Evolutionary conservation across 1,140 invertebrate genomes (phyloP).

Genomic region (Drosophila athabasca): DNA sequence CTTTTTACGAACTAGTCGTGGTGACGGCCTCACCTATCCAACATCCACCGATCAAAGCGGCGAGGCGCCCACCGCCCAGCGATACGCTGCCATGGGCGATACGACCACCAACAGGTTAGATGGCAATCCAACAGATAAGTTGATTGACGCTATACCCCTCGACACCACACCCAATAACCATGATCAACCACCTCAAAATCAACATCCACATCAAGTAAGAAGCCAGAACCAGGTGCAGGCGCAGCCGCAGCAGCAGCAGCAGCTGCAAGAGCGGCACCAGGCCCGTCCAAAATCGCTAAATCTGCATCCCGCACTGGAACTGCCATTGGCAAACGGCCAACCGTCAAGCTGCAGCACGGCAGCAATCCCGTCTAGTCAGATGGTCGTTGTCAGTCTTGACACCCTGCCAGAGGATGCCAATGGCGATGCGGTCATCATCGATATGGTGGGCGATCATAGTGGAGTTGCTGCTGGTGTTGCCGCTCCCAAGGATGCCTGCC

Average conservation of each 20-base stretch:
- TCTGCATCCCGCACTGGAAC: conserved; percentile 22
- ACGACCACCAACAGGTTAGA: conserved; percentile 89
- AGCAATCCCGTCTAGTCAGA: conserved; percentile 47
- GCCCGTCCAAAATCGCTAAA: conserved; percentile 4
- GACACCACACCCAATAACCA: conserved; percentile 43
- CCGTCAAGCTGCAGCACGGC: conserved; percentile 33
- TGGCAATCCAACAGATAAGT: conserved; percentile 74
- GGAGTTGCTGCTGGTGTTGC: background rate
- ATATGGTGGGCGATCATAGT: conserved; percentile 55
- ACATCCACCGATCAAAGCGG: conserved; percentile 90
- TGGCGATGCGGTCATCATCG: conserved; percentile 32
- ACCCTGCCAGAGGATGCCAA: background rate
- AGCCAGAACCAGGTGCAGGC: conserved; percentile 13
- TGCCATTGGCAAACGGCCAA: conserved; percentile 38
- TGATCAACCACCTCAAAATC: conserved; percentile 15
- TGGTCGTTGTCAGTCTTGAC: too few relatives aligned
- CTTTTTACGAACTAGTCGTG: conserved; percentile 87
- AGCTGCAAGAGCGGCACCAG: background rate
- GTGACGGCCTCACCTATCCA: conserved; percentile 93
- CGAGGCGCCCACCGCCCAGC: conserved; percentile 81
- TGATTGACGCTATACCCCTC: conserved; percentile 65
- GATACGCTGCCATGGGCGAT: conserved; percentile 95
- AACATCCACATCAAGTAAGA: conserved; percentile 59
- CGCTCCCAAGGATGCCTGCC: conserved; percentile 22
- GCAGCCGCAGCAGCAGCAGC: background rate